A percentile compares a stretch with the other conserved stretches of the same genome.
phyloP scores from a whole-genome alignment of 2,113 vertebrate genomes.

The Corvus moneduloides region DNA sequence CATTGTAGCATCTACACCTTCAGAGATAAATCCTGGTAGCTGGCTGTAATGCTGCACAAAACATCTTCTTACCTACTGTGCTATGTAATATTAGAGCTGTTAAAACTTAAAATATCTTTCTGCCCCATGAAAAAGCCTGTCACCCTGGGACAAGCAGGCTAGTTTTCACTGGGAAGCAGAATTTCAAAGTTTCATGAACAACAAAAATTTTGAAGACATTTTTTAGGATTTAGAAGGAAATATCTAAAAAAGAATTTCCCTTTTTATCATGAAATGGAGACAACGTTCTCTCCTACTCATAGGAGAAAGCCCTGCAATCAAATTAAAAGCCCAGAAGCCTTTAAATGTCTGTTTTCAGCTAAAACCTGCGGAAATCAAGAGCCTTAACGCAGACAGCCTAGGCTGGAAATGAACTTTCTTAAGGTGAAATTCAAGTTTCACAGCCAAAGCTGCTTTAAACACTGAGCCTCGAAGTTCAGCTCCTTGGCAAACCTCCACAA shows the following conservation, averaged over 20 bases:
- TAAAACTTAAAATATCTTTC: neutral
- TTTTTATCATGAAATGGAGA: neutral
- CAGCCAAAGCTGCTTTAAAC: constrained; percentile 8
- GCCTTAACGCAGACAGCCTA: neutral
- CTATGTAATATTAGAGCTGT: neutral
- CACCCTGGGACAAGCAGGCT: neutral
- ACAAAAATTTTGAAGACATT: neutral
- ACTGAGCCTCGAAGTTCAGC: neutral
- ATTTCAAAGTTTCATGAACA: neutral
- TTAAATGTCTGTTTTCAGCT: neutral
- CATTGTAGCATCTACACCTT: neutral
- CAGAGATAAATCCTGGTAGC: neutral
- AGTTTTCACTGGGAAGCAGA: neutral
- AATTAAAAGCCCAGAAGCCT: neutral
- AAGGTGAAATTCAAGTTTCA: constrained; percentile 12
- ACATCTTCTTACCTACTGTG: neutral
- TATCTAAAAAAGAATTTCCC: neutral
- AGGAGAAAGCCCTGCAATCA: neutral
- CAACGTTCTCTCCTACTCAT: neutral
- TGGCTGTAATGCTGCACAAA: neutral
- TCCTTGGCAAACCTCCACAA: neutral
- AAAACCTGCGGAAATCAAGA: neutral
- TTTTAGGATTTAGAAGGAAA: neutral
- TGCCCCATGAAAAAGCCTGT: neutral
- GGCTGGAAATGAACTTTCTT: neutral